Percentiles rank a stretch among this genome's conserved stretches.
These are phyloP conservation scores for Tribolium freemani DNA, from an alignment of 2,888 invertebrate species.

Conservation along the genomic window DNA sequence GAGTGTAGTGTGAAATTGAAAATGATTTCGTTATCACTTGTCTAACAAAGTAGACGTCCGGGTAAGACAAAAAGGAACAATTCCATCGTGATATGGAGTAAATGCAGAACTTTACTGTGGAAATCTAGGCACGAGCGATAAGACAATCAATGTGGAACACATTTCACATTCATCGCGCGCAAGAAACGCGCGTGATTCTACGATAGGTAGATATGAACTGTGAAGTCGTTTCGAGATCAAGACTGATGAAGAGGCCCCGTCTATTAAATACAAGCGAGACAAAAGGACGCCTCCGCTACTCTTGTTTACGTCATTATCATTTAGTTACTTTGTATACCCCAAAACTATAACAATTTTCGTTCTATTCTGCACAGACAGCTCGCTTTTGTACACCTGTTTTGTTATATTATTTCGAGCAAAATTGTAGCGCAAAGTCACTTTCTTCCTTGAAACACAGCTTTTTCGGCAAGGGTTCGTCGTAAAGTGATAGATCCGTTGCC, in stretches of 20 bases:
- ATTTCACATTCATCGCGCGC: conserved; percentile 39
- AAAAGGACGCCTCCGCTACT: conserved; percentile 3
- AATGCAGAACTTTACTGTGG: conserved; percentile 17
- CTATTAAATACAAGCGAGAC: conserved; percentile 20
- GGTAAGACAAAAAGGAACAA: not conserved
- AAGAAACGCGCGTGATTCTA: conserved; percentile 30
- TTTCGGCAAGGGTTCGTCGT: not conserved
- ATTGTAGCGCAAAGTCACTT: too few relatives aligned
- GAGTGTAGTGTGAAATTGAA: not conserved
- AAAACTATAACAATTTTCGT: too few relatives aligned
- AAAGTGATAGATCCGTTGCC: not conserved
- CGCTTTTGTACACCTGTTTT: too few relatives aligned
- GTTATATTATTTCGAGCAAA: too few relatives aligned
- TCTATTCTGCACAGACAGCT: too few relatives aligned
- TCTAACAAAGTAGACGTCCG: not conserved
- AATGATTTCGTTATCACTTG: not conserved
- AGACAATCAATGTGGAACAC: conserved; percentile 39
- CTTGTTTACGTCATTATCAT: conserved; percentile 18
- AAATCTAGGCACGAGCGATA: conserved; percentile 36
- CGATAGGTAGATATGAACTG: conserved; percentile 37
- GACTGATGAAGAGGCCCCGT: conserved; percentile 12
- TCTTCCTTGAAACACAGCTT: too few relatives aligned
- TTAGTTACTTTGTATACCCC: conserved; percentile 9
- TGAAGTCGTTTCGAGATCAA: conserved; percentile 17
- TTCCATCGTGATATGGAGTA: conserved; percentile 4